These are phyloP conservation scores for Drosophila tropicalis DNA, from an alignment of 1,140 invertebrate genomes.

Conservation along the genomic window DNA sequence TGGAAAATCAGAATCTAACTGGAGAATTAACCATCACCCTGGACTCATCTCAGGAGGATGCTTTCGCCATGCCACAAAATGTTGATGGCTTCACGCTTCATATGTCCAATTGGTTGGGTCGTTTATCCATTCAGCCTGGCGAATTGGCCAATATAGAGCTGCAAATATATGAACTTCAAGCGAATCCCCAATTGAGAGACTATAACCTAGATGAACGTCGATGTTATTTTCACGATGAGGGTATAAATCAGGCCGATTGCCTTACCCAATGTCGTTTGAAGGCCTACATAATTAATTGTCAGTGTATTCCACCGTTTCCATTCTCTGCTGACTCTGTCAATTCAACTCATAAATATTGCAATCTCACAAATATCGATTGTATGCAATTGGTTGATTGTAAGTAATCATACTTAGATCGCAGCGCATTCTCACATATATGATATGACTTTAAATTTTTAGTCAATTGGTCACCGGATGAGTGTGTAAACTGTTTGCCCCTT, in stretches of 20 bases:
- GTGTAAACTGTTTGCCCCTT: constrained; percentile 31
- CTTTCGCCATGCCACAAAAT: constrained; percentile 27
- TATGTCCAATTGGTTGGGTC: constrained; percentile 44
- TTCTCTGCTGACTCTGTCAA: constrained; percentile 15
- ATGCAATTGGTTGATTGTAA: constrained; percentile 41
- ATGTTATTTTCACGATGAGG: constrained; percentile 43
- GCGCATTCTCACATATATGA: not conserved
- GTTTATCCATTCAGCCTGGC: constrained; percentile 28
- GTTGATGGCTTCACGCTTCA: constrained; percentile 43
- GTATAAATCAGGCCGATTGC: constrained; percentile 20
- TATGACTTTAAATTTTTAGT: constrained; percentile 14
- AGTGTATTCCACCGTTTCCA: constrained; percentile 43
- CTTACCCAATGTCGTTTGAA: constrained; percentile 33
- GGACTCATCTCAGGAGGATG: constrained; percentile 51
- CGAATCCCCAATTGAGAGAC: constrained; percentile 22
- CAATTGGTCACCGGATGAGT: constrained; percentile 43
- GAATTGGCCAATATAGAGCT: constrained; percentile 38
- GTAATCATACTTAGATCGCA: not conserved
- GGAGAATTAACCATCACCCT: constrained; percentile 33
- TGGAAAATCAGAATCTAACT: constrained; percentile 16
- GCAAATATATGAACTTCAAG: constrained; percentile 29
- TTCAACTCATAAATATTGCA: constrained; percentile 26
- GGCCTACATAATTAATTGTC: constrained; percentile 45
- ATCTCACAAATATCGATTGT: constrained; percentile 28
- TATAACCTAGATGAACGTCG: constrained; percentile 22